Percentiles rank a stretch among this genome's conserved stretches.
These are phyloP conservation scores for Eriosoma lanigerum DNA, from an alignment of 1,140 invertebrate genomes.

Conservation along the genomic window DNA sequence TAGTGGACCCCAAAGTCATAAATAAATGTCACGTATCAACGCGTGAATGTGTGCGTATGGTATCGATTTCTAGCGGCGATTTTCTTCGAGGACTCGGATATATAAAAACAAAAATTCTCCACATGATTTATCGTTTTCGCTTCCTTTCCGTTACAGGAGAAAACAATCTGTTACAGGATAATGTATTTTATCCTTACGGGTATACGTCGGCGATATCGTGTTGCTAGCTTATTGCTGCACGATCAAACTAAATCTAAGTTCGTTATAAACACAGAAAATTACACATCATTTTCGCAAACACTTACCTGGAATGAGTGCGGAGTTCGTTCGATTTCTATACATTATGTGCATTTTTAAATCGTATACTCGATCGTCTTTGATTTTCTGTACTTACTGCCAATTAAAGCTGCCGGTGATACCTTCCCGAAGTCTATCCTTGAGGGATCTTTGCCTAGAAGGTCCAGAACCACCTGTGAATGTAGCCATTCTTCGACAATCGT, in stretches of 20 bases:
- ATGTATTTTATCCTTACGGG: constrained; percentile 12
- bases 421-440: constrained; percentile 59
- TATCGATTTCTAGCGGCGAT: constrained; percentile 36
- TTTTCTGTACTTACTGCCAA: constrained; percentile 57
- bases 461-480: constrained; percentile 50
- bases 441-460: constrained; percentile 58
- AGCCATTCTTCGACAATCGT: neutral
- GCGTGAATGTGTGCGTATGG: constrained; percentile 2
- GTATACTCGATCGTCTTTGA: neutral
- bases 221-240: neutral
- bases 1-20: constrained; percentile 24
- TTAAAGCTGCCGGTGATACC: constrained; percentile 58
- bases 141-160: constrained; percentile 34
- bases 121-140: constrained; percentile 39
- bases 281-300: neutral
- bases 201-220: neutral
- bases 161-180: constrained; percentile 46
- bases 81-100: constrained; percentile 38
- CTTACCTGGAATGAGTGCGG: constrained; percentile 12
- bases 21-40: constrained; percentile 32
- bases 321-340: neutral
- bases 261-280: too few relatives aligned
- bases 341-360: neutral
- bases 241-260: too few relatives aligned
- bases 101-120: constrained; percentile 28